These are phyloP conservation scores for Actinopyga echinites DNA, from an alignment of 53 echinoderm and acorn worm genomes.

Conservation along the genomic window DNA sequence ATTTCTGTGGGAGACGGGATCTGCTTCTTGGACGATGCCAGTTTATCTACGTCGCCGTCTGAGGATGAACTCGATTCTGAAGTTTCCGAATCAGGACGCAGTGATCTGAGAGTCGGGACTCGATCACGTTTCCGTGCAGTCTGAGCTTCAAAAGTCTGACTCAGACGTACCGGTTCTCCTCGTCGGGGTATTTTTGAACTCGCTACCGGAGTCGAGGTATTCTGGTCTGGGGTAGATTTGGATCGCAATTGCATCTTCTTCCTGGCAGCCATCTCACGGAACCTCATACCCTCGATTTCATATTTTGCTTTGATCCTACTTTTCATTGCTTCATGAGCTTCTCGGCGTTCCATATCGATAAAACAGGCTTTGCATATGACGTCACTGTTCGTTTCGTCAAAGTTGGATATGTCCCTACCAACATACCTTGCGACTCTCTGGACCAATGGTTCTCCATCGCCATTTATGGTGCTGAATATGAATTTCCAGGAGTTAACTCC, in stretches of 20 bases:
- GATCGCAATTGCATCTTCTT: no score
- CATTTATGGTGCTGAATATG: background rate
- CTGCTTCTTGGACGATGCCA: background rate
- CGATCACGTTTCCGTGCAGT: background rate
- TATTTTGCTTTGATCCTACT: background rate
- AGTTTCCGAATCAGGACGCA: background rate
- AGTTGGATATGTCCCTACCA: background rate
- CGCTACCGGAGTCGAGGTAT: no score
- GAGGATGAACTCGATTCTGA: background rate
- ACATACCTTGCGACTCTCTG: background rate
- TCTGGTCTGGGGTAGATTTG: no score
- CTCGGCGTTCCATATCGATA: slow-evolving; percentile 21
- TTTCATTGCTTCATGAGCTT: background rate
- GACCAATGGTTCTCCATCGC: background rate
- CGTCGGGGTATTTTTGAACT: background rate
- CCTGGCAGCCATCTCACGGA: no score
- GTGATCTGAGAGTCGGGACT: background rate
- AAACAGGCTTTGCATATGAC: background rate
- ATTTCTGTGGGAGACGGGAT: background rate
- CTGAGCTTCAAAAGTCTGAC: background rate
- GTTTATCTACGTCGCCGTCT: background rate
- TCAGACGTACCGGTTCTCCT: background rate
- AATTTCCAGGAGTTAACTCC: slow-evolving; percentile 16
- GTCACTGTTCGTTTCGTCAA: background rate
- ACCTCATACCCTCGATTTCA: background rate